phyloP scores from a whole-genome alignment of 2,797 vertebrate genomes.

The Sebastes oblongus region DNA sequence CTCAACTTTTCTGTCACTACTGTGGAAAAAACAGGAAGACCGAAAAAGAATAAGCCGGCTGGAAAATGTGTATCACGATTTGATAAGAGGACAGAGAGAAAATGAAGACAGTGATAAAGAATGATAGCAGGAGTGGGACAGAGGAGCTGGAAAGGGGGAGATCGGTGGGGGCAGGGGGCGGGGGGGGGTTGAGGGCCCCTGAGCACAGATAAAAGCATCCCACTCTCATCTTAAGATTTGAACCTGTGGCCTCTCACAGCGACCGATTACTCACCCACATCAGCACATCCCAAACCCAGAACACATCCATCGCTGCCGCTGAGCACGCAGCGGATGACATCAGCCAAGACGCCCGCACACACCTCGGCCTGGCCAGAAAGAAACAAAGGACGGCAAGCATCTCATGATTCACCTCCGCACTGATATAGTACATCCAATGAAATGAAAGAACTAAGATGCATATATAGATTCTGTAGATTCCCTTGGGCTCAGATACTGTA shows the following conservation, averaged over 20 bases:
- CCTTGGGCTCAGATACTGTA: constrained; percentile 43
- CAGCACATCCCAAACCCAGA: constrained; percentile 92
- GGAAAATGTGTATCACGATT: constrained; percentile 16
- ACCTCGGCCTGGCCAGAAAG: constrained; percentile 88
- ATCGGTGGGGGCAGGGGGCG: neutral
- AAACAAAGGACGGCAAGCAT: constrained; percentile 49
- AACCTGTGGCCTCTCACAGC: constrained; percentile 62
- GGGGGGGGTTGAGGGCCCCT: neutral
- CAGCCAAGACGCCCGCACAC: constrained; percentile 91
- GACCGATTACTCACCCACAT: constrained; percentile 87
- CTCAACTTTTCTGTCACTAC: constrained; percentile 8
- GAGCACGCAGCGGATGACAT: constrained; percentile 96
- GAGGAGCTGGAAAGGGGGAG: neutral
- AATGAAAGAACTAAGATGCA: neutral
- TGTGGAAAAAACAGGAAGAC: neutral
- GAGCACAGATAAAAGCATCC: constrained; percentile 56
- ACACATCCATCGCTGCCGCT: constrained; percentile 95
- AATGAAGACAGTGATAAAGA: constrained; percentile 35
- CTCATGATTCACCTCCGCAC: constrained; percentile 54
- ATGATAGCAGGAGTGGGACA: constrained; percentile 36
- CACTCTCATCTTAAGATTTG: constrained; percentile 61
- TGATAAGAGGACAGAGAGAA: constrained; percentile 18
- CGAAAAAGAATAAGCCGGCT: neutral
- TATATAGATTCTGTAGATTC: constrained; percentile 18
- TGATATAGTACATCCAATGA: constrained; percentile 4